Base-by-base conservation (phyloP, 2,113 vertebrate species). In the Ceyx melanurus region DNA sequence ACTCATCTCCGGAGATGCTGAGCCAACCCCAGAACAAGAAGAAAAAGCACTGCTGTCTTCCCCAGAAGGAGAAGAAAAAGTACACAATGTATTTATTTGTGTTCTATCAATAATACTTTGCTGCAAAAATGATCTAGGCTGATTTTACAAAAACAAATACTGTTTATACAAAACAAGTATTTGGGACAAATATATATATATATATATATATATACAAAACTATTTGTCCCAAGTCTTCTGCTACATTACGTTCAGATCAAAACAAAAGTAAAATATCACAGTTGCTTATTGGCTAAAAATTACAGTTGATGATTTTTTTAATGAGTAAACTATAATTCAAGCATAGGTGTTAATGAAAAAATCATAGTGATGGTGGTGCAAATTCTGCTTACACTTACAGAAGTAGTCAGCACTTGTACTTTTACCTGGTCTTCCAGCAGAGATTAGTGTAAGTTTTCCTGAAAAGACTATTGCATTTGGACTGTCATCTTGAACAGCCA, bases 41-140 rank as follows among this genome's bases (percentile, higher is more conserved):
- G 99, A 99, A 95, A 99, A 99, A 93, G 98, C 98, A 43, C 95
- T 99, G 29, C 94, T 99, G 45, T 99, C 99, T 60, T 99, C 99
- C 65, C 99, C 99, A 45, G 99, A 99, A 97, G 99, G 99, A 98
- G 99, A 99, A 97, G 99, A 99, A 98, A 99, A 99, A 99, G 99
- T 99, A 97, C 97, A 98, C 98, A 98, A 97, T 98, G 98, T 98
- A 98, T 98, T 98, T 97, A 98, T 94, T 98, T 97, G 85, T 97
- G 87, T 96, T 97, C 84, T 96, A 81, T 94, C 95, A 86, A 92
- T 98, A 95, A 88, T 97, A 95, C 62, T 93, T 95, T 87, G 50
- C 65, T 88, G 65, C 94, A 90, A 94, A 89, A 82, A n/a, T 15
- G 0, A 82, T 79, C 43, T n/a, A 60, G 76, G 42, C 66, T 91